Evolutionary conservation across 2,888 invertebrate species (phyloP).

Genomic region (Brassicogethes aeneus): DNA sequence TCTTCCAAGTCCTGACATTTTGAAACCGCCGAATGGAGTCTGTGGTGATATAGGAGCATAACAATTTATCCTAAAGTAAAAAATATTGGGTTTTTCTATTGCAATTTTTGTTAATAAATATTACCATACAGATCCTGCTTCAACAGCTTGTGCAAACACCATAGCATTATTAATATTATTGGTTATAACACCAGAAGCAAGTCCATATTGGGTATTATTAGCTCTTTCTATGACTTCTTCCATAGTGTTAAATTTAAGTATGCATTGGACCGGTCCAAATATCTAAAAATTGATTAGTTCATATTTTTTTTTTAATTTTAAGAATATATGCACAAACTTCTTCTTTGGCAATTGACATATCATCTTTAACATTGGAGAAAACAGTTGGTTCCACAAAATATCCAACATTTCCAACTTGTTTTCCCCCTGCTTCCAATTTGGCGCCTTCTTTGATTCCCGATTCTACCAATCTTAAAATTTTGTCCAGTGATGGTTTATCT

Average conservation of each 20-base stretch:
- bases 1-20: slow-evolving; percentile 77
- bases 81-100: too few relatives aligned
- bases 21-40: slow-evolving; percentile 84
- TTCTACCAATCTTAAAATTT: slow-evolving; percentile 66
- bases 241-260: slow-evolving; percentile 69
- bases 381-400: slow-evolving; percentile 73
- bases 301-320: too few relatives aligned
- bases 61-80: slow-evolving; percentile 63
- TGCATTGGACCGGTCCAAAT: slow-evolving; percentile 83
- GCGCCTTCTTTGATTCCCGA: slow-evolving; percentile 75
- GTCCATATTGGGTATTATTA: slow-evolving; percentile 70
- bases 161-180: slow-evolving; percentile 70
- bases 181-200: slow-evolving; percentile 77
- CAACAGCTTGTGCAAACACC: slow-evolving; percentile 60
- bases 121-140: slow-evolving; percentile 80
- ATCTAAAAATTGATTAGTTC: too few relatives aligned
- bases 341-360: slow-evolving; percentile 68
- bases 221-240: slow-evolving; percentile 77
- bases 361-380: slow-evolving; percentile 67
- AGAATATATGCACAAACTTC: too few relatives aligned
- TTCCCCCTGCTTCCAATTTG: slow-evolving; percentile 66
- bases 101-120: too few relatives aligned
- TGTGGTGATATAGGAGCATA: slow-evolving; percentile 63
- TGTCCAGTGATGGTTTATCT: slow-evolving; percentile 64
- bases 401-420: slow-evolving; percentile 56